Percentiles rank a stretch among this genome's conserved stretches.
These are phyloP conservation scores for Amblyjoppa fuscipennis DNA, from an alignment of 2,888 invertebrate species.

Conservation along the genomic window DNA sequence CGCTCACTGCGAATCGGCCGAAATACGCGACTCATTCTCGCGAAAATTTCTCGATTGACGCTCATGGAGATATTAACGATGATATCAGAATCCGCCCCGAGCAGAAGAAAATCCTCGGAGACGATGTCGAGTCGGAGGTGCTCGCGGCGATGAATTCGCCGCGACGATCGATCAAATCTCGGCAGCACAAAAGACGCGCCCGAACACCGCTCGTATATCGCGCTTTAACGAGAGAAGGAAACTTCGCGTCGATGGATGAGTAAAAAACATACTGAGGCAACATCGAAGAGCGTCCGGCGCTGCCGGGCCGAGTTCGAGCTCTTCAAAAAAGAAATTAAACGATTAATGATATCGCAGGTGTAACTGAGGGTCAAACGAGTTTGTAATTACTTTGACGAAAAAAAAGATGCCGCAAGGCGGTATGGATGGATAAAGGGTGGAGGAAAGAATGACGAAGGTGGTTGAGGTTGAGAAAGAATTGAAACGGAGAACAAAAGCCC, in stretches of 20 bases:
- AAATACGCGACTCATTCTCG: constrained; percentile 13
- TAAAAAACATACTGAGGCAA: background rate
- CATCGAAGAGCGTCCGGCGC: constrained; percentile 15
- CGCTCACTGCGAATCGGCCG: background rate
- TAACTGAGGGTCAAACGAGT: constrained; percentile 34
- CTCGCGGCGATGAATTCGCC: background rate
- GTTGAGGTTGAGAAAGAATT: constrained; percentile 34
- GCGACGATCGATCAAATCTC: constrained; percentile 28
- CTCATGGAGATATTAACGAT: constrained; percentile 5
- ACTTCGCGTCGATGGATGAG: background rate
- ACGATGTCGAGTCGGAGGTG: background rate
- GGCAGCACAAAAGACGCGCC: background rate
- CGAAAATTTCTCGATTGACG: constrained; percentile 30
- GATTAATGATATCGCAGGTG: constrained; percentile 27
- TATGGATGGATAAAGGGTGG: background rate
- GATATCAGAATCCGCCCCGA: background rate
- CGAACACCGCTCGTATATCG: background rate
- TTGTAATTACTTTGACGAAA: constrained; percentile 55
- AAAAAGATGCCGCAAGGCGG: background rate
- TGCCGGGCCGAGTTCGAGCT: background rate
- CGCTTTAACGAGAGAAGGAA: constrained; percentile 3
- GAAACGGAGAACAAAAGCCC: constrained; percentile 57
- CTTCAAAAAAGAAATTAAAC: constrained; percentile 10
- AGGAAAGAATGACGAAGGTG: background rate
- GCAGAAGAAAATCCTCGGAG: background rate